A percentile compares a stretch with the other conserved stretches of the same genome.
Evolutionary conservation across 1,140 invertebrate genomes (phyloP).

Genomic region (Drosophila bipectinata): DNA sequence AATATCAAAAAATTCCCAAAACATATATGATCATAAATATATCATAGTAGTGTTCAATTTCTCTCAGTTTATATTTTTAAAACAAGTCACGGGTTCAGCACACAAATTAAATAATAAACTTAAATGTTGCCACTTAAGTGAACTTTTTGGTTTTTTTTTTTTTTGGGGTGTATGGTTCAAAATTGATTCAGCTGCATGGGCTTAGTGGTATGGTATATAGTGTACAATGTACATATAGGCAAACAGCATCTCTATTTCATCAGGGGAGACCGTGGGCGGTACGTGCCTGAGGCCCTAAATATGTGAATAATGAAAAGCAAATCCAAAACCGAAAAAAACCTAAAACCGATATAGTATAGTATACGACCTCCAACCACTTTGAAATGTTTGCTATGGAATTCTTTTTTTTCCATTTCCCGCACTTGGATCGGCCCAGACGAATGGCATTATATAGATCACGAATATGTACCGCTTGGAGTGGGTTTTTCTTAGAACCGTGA

Average conservation of each 20-base stretch:
- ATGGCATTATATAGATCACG: slow-evolving; percentile 10
- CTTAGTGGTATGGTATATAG: too few relatives aligned
- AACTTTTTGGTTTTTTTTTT: not conserved
- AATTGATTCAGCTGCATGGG: slow-evolving; percentile 30
- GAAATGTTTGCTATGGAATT: slow-evolving; percentile 31
- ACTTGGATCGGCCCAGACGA: not conserved
- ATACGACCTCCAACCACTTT: slow-evolving; percentile 15
- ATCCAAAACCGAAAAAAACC: slow-evolving; percentile 5
- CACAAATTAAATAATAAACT: not conserved
- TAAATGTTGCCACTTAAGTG: not conserved
- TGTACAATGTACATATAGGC: not conserved
- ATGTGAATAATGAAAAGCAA: not conserved
- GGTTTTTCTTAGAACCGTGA: slow-evolving; percentile 5
- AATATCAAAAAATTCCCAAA: too few relatives aligned
- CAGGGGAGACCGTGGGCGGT: slow-evolving; percentile 8
- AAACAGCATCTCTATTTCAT: slow-evolving; percentile 15
- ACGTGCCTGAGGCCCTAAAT: slow-evolving; percentile 43
- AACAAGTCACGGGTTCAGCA: not conserved
- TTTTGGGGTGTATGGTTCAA: not conserved
- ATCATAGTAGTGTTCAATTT: not conserved
- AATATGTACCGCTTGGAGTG: not conserved
- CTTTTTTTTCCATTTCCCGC: slow-evolving; percentile 36
- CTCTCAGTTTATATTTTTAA: not conserved
- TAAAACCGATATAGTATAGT: slow-evolving; percentile 1
- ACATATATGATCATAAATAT: too few relatives aligned